Percentiles rank a stretch among this genome's conserved stretches.
These are phyloP conservation scores for Drosophila pullipes DNA, from an alignment of 2,888 invertebrate genomes.

Conservation along the genomic window DNA sequence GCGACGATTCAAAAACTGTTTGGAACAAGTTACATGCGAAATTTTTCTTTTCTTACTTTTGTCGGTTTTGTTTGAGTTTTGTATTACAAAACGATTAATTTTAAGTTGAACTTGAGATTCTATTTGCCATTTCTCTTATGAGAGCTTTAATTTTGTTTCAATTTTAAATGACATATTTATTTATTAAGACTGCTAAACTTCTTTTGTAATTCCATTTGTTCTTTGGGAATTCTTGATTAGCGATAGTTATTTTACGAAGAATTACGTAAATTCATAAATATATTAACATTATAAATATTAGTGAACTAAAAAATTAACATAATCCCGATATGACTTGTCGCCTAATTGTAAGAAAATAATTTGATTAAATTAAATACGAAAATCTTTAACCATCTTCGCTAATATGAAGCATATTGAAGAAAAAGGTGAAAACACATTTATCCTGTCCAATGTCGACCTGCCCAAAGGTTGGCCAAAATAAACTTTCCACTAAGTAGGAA, in stretches of 20 bases:
- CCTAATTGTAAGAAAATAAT: constrained; percentile 1
- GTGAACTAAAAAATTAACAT: not conserved
- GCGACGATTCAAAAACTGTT: constrained; percentile 39
- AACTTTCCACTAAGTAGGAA: constrained; percentile 21
- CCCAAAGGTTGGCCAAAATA: constrained; percentile 27
- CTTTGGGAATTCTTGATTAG: too few relatives aligned
- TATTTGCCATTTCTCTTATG: constrained; percentile 7
- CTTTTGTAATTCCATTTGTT: not conserved
- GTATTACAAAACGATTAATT: constrained; percentile 37
- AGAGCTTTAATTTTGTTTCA: not conserved
- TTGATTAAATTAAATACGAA: constrained; percentile 5
- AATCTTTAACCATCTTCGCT: not conserved
- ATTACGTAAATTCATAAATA: too few relatives aligned
- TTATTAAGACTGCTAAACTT: not conserved
- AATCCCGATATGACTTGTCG: not conserved
- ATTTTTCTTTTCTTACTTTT: constrained; percentile 17
- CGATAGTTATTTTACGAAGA: too few relatives aligned
- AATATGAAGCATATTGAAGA: constrained; percentile 25
- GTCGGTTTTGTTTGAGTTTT: constrained; percentile 16
- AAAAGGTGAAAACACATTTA: constrained; percentile 24
- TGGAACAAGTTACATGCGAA: constrained; percentile 37
- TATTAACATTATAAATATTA: not conserved
- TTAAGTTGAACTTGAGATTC: not conserved
- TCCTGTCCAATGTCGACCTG: not conserved
- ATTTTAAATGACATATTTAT: not conserved